Evolutionary conservation across 2,113 vertebrate genomes (phyloP).

Genomic region (Physeter macrocephalus): DNA sequence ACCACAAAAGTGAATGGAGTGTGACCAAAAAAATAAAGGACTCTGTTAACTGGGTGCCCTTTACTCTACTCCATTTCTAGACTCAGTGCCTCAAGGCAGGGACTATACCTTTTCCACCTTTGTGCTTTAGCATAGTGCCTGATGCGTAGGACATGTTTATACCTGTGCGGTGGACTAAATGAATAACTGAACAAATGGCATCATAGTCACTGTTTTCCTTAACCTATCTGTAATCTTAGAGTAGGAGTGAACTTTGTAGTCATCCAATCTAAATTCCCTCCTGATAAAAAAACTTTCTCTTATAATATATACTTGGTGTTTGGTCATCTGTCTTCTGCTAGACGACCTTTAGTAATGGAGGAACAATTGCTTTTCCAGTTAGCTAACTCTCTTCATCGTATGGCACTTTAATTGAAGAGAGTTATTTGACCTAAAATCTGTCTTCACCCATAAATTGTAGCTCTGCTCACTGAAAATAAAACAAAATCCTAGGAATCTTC

Average conservation of each 20-base stretch:
- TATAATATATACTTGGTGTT: fast-evolving
- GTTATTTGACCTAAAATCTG: not conserved
- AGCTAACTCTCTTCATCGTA: not conserved
- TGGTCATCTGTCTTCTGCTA: not conserved
- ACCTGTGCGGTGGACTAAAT: not conserved
- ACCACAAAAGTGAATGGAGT: not conserved
- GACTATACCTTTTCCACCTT: fast-evolving
- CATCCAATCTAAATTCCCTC: not conserved
- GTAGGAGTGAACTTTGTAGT: not conserved
- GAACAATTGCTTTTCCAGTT: not conserved
- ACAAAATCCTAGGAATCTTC: not conserved
- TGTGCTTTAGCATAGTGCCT: not conserved
- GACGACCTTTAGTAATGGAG: fast-evolving
- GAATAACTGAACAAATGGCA: too few species aligned
- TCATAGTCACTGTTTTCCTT: too few species aligned
- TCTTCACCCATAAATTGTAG: not conserved
- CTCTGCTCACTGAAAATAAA: not conserved
- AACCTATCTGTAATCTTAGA: fast-evolving
- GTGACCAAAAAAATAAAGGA: not conserved
- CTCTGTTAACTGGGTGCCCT: not conserved
- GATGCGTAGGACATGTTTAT: too few species aligned
- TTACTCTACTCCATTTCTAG: fast-evolving
- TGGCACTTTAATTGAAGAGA: not conserved
- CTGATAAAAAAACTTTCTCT: not conserved
- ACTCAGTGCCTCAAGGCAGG: too few species aligned